These are phyloP conservation scores for Dascyllus trimaculatus DNA, from an alignment of 2,113 vertebrate genomes.

Conservation along the genomic window DNA sequence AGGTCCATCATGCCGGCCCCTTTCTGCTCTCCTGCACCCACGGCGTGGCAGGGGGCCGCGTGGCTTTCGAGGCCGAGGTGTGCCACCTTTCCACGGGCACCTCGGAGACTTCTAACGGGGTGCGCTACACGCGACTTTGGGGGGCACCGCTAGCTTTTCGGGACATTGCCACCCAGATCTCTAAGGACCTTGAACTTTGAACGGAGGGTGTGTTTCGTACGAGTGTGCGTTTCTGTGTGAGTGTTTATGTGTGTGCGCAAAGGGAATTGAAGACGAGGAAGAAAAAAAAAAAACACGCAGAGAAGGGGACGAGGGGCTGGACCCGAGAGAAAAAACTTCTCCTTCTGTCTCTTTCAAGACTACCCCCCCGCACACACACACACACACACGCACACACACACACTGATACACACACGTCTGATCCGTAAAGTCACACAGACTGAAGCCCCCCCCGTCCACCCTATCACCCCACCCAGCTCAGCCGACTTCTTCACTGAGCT, in stretches of 20 bases:
- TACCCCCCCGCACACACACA: constrained; percentile 30
- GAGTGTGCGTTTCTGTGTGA: constrained; percentile 57
- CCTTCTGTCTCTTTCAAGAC: constrained; percentile 69
- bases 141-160: constrained; percentile 91
- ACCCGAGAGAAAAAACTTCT: constrained; percentile 73
- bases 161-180: constrained; percentile 90
- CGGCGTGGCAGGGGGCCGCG: constrained; percentile 85
- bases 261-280: constrained; percentile 28
- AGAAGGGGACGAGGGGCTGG: constrained; percentile 75
- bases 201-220: constrained; percentile 49
- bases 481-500: constrained; percentile 57
- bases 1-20: constrained; percentile 89
- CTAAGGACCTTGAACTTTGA: constrained; percentile 90
- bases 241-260: constrained; percentile 53
- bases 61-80: constrained; percentile 91
- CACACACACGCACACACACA: constrained; percentile 10
- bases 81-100: constrained; percentile 89
- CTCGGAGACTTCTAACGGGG: constrained; percentile 87
- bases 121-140: constrained; percentile 89
- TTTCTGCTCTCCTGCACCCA: constrained; percentile 93
- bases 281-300: constrained; percentile 31
- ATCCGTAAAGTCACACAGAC: constrained; percentile 68
- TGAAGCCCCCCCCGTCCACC: constrained; percentile 60
- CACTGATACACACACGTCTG: constrained; percentile 46
- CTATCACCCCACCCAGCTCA: constrained; percentile 62